Conservation (phyloP, 2,888 invertebrate species). For the Acanthopleura granulata region DNA sequence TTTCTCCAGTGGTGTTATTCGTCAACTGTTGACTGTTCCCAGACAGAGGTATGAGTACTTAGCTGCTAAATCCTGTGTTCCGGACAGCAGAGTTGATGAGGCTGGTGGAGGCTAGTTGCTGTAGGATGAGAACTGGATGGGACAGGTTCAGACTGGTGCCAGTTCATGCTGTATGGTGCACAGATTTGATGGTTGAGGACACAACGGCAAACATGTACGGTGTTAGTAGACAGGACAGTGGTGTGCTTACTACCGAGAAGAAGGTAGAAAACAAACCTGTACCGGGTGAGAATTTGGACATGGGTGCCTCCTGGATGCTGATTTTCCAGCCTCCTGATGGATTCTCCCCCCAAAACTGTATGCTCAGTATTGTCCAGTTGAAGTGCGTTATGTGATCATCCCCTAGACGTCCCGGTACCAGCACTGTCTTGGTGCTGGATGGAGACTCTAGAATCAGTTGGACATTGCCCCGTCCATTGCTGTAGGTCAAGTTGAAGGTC, state of each 20-base stretch:
- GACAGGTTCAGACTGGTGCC: no score
- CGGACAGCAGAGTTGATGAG: no score
- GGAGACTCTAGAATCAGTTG: conserved; percentile 14
- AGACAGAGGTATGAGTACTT: no score
- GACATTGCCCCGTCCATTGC: conserved; percentile 16
- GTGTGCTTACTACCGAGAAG: conserved; percentile 3
- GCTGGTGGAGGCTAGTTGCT: no score
- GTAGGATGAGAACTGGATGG: no score
- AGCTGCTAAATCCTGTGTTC: no score
- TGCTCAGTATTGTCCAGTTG: conserved; percentile 11
- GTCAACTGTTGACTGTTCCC: no score
- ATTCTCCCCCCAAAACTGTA: conserved; percentile 22
- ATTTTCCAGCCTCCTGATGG: conserved; percentile 21
- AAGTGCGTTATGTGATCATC: background rate
- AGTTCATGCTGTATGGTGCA: no score
- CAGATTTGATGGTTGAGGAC: no score
- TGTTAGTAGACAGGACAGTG: no score
- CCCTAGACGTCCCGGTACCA: conserved; percentile 11
- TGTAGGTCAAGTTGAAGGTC: conserved; percentile 20
- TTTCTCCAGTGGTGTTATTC: no score
- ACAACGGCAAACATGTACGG: no score
- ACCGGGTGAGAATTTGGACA: background rate
- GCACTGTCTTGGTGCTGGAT: conserved; percentile 12
- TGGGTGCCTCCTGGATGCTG: background rate
- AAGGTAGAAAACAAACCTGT: conserved; percentile 17